Evolutionary conservation across 2,888 invertebrate genomes (phyloP).

Genomic region (Argyresthia albistria): DNA sequence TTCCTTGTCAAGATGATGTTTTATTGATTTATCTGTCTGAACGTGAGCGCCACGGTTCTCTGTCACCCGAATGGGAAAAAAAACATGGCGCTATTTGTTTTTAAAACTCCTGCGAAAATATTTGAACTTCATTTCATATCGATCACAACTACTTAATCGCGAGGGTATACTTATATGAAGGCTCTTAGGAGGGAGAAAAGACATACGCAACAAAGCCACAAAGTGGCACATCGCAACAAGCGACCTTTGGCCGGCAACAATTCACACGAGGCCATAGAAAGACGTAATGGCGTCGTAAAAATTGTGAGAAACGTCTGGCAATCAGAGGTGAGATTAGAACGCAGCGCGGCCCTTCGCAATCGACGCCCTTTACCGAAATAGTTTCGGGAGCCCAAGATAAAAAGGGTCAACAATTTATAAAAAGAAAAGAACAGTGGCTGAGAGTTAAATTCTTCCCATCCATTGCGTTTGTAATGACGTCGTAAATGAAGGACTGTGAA

Average conservation of each 20-base stretch:
- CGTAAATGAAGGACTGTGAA: slow-evolving; percentile 20
- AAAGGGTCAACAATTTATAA: slow-evolving; percentile 48
- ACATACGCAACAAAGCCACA: not conserved
- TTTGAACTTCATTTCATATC: too few relatives aligned
- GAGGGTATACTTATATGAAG: too few relatives aligned
- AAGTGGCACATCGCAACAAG: slow-evolving; percentile 1
- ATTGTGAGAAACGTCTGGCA: slow-evolving; percentile 47
- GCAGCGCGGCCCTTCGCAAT: slow-evolving; percentile 17
- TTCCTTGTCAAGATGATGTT: too few relatives aligned
- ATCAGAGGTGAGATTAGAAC: slow-evolving; percentile 56
- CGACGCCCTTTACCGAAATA: slow-evolving; percentile 18
- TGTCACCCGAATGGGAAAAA: too few relatives aligned
- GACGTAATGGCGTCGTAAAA: slow-evolving; percentile 50
- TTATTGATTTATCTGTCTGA: too few relatives aligned
- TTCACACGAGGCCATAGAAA: slow-evolving; percentile 25
- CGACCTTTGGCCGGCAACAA: slow-evolving; percentile 33
- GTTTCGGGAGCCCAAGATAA: slow-evolving; percentile 32
- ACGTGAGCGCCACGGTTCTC: too few relatives aligned
- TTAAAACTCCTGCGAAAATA: too few relatives aligned
- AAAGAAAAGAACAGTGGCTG: slow-evolving; percentile 20
- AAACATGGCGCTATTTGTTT: too few relatives aligned
- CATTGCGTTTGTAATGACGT: slow-evolving; percentile 23
- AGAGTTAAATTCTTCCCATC: slow-evolving; percentile 16
- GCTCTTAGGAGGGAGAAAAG: too few relatives aligned
- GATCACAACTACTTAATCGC: too few relatives aligned